These are phyloP conservation scores for Allolobophora icterica DNA, from an alignment of 2,888 invertebrate genomes.

Conservation along the genomic window DNA sequence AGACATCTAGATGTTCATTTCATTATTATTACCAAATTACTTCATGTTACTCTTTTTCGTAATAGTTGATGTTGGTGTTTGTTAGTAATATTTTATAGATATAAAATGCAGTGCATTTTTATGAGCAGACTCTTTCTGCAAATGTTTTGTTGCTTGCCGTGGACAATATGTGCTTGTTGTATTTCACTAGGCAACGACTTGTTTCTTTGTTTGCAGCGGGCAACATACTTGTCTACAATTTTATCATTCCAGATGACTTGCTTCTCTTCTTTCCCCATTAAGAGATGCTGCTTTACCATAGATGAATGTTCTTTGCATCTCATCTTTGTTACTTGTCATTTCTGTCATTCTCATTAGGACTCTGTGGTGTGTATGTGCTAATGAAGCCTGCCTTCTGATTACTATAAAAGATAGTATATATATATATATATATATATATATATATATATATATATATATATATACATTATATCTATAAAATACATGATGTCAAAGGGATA, in stretches of 20 bases:
- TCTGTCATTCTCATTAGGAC: neutral
- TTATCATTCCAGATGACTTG: neutral
- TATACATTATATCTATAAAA: neutral
- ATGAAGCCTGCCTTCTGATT: neutral
- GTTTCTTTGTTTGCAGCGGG: no score
- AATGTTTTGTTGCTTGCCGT: neutral
- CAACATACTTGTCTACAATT: neutral
- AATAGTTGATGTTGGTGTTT: neutral
- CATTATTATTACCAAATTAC: neutral
- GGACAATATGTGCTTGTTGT: neutral
- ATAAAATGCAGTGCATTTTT: no score
- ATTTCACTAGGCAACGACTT: neutral
- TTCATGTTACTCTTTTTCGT: neutral
- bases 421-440: no score
- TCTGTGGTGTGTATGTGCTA: neutral
- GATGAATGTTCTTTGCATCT: neutral
- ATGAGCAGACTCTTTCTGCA: neutral
- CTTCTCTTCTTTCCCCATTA: neutral
- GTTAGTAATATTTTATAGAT: no score
- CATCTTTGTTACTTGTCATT: neutral
- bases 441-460: no score
- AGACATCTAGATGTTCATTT: neutral
- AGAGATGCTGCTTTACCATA: neutral
- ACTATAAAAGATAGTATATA: neutral
- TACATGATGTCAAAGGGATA: neutral